Percentiles rank a stretch among this genome's conserved stretches.
Conservation (phyloP, 2,888 invertebrate genomes). For the Parnassius apollo region DNA sequence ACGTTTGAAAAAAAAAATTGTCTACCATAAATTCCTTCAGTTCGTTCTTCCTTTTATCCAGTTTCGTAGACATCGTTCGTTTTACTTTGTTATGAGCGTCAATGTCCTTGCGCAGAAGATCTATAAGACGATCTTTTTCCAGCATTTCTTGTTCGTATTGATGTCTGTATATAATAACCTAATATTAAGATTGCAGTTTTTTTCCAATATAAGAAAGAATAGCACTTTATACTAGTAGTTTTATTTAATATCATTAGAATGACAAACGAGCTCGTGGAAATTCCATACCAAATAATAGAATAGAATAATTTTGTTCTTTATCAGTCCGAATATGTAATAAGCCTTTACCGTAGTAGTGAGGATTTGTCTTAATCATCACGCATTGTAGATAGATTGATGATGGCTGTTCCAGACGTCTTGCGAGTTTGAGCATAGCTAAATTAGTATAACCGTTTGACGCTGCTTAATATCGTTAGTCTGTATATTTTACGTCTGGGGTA, state of each 20-base stretch:
- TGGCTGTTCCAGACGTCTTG: too few relatives aligned
- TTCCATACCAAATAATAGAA: not conserved
- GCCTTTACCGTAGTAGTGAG: too few relatives aligned
- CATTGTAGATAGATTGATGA: too few relatives aligned
- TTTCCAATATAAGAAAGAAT: not conserved
- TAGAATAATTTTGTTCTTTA: not conserved
- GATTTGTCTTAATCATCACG: too few relatives aligned
- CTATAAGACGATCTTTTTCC: conserved; percentile 80
- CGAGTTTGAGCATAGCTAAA: too few relatives aligned
- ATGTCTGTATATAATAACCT: conserved; percentile 45
- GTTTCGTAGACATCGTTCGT: conserved; percentile 75
- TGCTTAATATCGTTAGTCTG: not conserved
- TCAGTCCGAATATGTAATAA: not conserved
- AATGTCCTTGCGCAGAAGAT: conserved; percentile 81
- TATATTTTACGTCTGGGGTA: not conserved
- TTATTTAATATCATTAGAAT: too few relatives aligned
- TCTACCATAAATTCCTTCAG: conserved; percentile 84
- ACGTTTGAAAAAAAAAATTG: not conserved
- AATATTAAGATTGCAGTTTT: not conserved
- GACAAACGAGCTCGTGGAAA: too few relatives aligned
- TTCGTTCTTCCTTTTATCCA: conserved; percentile 80
- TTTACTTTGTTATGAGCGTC: conserved; percentile 81
- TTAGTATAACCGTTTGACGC: too few relatives aligned
- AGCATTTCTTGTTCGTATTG: conserved; percentile 80
- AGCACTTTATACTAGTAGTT: too few relatives aligned